A percentile compares a stretch with the other conserved stretches of the same genome.
Conservation (phyloP, 2,113 vertebrate species). For the Labeo rohita region DNA sequence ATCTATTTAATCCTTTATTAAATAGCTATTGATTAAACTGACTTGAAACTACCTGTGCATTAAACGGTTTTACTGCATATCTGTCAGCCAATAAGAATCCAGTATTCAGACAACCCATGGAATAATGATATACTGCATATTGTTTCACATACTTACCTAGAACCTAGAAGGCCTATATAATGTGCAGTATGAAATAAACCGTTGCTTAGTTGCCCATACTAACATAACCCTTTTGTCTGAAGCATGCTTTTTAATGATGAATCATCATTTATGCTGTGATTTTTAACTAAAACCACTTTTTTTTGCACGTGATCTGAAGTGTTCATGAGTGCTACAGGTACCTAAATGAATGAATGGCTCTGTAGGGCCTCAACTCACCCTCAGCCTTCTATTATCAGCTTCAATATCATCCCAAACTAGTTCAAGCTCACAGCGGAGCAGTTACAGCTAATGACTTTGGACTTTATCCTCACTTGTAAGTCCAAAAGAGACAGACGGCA, state of each 20-base stretch:
- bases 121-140: not conserved
- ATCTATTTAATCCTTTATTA: too few species aligned
- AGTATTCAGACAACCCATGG: too few species aligned
- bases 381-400: slow-evolving; percentile 23
- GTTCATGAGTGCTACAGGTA: slow-evolving; percentile 3
- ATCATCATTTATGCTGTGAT: not conserved
- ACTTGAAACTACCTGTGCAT: too few species aligned
- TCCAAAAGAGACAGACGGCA: not conserved
- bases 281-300: not conserved
- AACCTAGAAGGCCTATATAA: not conserved
- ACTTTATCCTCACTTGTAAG: slow-evolving; percentile 26
- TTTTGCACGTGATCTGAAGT: slow-evolving; percentile 1
- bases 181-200: not conserved
- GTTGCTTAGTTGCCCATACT: not conserved
- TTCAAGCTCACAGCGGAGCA: slow-evolving; percentile 30
- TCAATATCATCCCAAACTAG: slow-evolving; percentile 21
- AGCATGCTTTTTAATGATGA: not conserved
- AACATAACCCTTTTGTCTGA: not conserved
- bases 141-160: not conserved
- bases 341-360: not conserved
- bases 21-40: too few species aligned
- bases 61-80: too few species aligned
- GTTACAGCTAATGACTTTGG: slow-evolving; percentile 44
- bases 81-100: too few species aligned
- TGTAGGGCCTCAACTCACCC: not conserved